A percentile compares a stretch with the other conserved stretches of the same genome.
Evolutionary conservation across 2,888 invertebrate genomes (phyloP).

Genomic region (Timema podura): DNA sequence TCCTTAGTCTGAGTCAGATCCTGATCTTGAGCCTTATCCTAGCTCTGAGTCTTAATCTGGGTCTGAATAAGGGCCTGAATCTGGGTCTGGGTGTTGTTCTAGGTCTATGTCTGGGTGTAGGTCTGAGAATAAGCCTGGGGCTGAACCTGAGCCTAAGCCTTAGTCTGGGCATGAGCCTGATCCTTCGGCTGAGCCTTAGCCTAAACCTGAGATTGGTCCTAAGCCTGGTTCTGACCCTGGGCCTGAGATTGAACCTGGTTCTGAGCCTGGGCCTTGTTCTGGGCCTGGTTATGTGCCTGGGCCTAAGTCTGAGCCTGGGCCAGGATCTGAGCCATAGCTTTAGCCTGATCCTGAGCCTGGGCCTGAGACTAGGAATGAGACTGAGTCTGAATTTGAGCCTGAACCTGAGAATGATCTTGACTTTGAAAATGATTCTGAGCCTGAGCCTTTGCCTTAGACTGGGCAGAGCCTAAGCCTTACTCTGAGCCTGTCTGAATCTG

Average conservation of each 20-base stretch:
- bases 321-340: conserved; percentile 32
- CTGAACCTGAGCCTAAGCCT: neutral
- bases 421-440: no score
- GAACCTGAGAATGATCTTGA: no score
- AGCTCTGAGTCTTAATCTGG: neutral
- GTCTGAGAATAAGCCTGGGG: no score
- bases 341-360: conserved; percentile 26
- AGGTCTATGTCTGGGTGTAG: no score
- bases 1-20: neutral
- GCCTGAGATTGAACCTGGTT: no score
- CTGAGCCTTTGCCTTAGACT: no score
- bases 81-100: no score
- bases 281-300: conserved; percentile 31
- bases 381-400: neutral
- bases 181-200: conserved; percentile 34
- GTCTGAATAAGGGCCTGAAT: no score
- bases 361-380: conserved; percentile 26
- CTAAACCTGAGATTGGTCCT: no score
- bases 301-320: conserved; percentile 34
- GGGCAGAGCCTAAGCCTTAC: no score
- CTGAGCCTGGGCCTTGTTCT: conserved; percentile 28
- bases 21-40: conserved; percentile 25
- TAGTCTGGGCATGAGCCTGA: conserved; percentile 31
- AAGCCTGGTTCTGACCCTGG: no score
- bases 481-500: no score